Base-by-base conservation (phyloP, 2,888 invertebrate species). In the Protodeltote pygarga region DNA sequence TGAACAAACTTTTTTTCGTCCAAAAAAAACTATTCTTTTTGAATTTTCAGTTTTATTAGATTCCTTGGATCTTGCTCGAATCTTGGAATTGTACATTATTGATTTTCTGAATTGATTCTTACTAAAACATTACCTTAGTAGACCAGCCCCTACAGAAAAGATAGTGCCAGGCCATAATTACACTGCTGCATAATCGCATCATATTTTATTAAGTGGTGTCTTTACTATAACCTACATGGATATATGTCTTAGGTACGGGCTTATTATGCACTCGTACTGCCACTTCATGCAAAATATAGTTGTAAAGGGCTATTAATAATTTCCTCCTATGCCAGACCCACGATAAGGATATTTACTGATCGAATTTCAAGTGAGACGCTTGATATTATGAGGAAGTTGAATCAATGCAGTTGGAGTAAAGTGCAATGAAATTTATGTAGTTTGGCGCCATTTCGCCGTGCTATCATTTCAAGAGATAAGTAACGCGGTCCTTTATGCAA, bases 191-290 rank as follows among this genome's bases (percentile, higher is more conserved):
- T 75, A 66, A 72, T 70, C 70, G 49, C 68, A 67, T 74, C 71
- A 77, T 73, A 79, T 75, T 79, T 70, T 69, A 75, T 73, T 71
- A 73, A 71, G 58, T 62, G 17, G 32, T 49, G 41, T 57, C 55
- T 73, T 66, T 71, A 71, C 66, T 73, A 67, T 72, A 71, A 71
- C 66, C 71, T 66, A 78, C 76, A 79, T 71, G 66, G 71, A 63
- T 76, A 74, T 49, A n/a, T n/a, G n/a, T n/a, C n/a, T n/a, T n/a
- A n/a, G n/a, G n/a, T n/a, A 19, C 13, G 34, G 35, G 25, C 5
- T 21, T 41, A 34, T 65, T 55, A 51, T 62, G 54, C 49, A 52
- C 57, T 49, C 60, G 55, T 62, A 37, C 41, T 44, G 58, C 61
- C 60, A 73, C 66, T 68, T 64, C 39, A 75, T 66, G 75, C 72